Conservation (phyloP, 2,888 invertebrate species). For the Rotaria sp. region DNA sequence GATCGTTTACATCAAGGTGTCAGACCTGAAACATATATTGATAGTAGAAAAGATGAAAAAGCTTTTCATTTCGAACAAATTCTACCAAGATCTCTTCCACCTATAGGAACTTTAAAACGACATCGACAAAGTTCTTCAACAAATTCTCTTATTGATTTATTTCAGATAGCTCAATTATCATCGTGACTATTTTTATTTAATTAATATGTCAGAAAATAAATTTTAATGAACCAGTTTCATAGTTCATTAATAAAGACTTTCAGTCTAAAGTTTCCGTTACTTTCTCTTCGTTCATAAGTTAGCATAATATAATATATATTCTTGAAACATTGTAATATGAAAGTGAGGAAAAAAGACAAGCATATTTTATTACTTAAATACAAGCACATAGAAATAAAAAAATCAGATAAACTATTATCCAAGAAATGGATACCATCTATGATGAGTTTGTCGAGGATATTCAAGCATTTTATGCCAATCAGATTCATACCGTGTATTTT, state of each 20-base stretch:
- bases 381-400: neutral
- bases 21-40: neutral
- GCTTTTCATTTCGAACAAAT: neutral
- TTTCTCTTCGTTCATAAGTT: too few species aligned
- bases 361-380: neutral
- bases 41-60: neutral
- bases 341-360: neutral
- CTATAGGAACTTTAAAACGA: neutral
- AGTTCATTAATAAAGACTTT: too few species aligned
- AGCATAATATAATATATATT: too few species aligned
- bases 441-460: neutral
- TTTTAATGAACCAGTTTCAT: too few species aligned
- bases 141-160: neutral
- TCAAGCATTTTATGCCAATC: slow-evolving; percentile 1
- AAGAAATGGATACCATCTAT: neutral
- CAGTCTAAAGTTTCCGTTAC: too few species aligned
- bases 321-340: neutral
- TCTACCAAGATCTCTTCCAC: neutral
- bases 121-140: neutral
- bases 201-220: too few species aligned
- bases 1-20: neutral
- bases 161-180: neutral
- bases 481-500: neutral
- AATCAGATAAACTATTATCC: neutral
- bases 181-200: neutral